A percentile compares a stretch with the other conserved stretches of the same genome.
Evolutionary conservation across 2,113 vertebrate genomes (phyloP).

Genomic region (Pitta sordida): DNA sequence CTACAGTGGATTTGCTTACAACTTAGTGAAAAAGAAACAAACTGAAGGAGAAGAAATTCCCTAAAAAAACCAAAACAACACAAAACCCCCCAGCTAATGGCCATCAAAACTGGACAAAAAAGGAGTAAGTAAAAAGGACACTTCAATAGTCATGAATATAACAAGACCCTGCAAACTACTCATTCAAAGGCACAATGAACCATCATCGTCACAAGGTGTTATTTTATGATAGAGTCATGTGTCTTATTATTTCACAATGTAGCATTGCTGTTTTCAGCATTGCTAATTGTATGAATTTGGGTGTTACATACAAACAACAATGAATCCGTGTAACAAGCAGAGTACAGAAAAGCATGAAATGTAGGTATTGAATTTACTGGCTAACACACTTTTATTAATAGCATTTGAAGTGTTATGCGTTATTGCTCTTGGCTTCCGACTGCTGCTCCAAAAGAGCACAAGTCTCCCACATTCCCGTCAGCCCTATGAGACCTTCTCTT

Average conservation of each 20-base stretch:
- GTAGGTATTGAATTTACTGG: neutral
- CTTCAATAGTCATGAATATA: neutral
- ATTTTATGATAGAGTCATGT: neutral
- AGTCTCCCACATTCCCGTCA: neutral
- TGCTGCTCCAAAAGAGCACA: neutral
- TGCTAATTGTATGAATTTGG: neutral
- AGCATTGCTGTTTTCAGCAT: neutral
- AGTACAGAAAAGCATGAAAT: neutral
- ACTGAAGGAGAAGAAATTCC: neutral
- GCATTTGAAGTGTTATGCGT: neutral
- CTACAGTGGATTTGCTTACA: no score
- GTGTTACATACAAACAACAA: neutral
- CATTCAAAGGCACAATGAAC: neutral
- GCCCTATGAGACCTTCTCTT: neutral
- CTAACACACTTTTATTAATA: neutral
- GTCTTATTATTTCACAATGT: neutral
- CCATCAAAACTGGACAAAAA: neutral
- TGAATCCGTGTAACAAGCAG: neutral
- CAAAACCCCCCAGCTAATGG: neutral
- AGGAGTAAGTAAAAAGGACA: neutral
- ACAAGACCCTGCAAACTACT: neutral
- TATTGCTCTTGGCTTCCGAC: neutral
- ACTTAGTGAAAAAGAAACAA: neutral
- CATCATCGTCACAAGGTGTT: neutral
- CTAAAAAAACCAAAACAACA: neutral